Conservation (phyloP, 2,113 vertebrate genomes). For the Macrotis lagotis region DNA sequence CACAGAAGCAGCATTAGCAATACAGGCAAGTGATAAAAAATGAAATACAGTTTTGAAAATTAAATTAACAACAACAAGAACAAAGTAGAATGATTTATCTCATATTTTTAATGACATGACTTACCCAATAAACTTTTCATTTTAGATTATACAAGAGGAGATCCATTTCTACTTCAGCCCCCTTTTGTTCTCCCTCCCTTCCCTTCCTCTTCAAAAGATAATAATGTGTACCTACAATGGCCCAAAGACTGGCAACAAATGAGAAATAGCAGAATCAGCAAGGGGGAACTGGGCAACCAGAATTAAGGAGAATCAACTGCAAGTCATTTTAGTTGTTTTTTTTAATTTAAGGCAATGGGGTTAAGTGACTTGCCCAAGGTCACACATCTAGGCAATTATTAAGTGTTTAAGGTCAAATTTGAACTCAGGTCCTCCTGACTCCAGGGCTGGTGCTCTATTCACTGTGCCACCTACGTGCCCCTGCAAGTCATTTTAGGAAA, state of each 20-base stretch:
- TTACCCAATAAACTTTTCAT: neutral
- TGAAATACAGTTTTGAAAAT: neutral
- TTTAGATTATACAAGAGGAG: neutral
- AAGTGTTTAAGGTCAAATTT: no score
- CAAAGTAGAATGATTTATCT: neutral
- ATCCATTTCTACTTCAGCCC: neutral
- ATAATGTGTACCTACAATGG: neutral
- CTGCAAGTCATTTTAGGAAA: neutral
- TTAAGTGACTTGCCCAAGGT: no score
- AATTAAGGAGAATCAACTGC: neutral
- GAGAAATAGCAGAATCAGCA: neutral
- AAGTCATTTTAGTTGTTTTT: neutral
- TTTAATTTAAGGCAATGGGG: no score
- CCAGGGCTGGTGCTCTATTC: no score
- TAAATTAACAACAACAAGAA: neutral
- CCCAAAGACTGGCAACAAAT: neutral
- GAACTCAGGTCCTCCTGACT: no score
- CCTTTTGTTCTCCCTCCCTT: neutral
- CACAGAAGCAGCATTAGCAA: neutral
- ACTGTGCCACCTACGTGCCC: no score
- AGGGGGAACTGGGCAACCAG: neutral
- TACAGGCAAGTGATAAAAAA: neutral
- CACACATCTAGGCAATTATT: no score
- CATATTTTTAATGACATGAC: neutral
- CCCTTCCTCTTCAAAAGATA: neutral